Evolutionary conservation across 2,113 vertebrate genomes (phyloP).

Genomic region (Vidua macroura): DNA sequence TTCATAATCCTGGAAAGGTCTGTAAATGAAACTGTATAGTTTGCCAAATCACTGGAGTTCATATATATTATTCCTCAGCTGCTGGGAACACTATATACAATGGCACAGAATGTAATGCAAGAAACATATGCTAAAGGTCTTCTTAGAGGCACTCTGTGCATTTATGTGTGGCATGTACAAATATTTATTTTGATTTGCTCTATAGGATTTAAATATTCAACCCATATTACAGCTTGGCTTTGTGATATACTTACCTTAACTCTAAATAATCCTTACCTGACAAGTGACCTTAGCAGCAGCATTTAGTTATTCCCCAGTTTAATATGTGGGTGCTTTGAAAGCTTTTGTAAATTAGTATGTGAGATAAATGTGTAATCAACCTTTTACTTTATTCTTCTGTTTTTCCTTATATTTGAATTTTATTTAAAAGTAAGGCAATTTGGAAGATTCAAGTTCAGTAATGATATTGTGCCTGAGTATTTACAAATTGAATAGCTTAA

Average conservation of each 20-base stretch:
- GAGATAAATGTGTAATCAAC: not conserved
- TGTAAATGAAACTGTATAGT: not conserved
- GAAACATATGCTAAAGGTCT: slow-evolving; percentile 25
- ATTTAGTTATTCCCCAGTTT: not conserved
- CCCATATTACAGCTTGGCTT: not conserved
- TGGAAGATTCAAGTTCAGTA: not conserved
- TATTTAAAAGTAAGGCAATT: not conserved
- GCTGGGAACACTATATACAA: not conserved
- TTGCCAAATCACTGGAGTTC: slow-evolving; percentile 12
- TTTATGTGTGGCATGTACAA: not conserved
- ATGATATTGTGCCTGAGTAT: not conserved
- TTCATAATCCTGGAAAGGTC: slow-evolving; percentile 48
- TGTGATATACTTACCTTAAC: not conserved
- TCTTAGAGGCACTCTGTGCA: not conserved
- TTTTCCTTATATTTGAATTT: not conserved
- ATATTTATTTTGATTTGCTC: slow-evolving; percentile 21
- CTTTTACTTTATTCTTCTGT: not conserved
- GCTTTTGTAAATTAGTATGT: not conserved
- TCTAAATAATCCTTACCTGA: slow-evolving; percentile 2
- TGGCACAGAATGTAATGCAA: slow-evolving; percentile 29
- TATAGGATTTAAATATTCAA: not conserved
- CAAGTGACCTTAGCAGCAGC: not conserved
- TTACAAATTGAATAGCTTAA: not conserved
- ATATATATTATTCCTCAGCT: slow-evolving; percentile 6
- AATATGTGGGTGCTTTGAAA: not conserved